Conservation (phyloP, 2,113 vertebrate species). For the Nesoenas mayeri region DNA sequence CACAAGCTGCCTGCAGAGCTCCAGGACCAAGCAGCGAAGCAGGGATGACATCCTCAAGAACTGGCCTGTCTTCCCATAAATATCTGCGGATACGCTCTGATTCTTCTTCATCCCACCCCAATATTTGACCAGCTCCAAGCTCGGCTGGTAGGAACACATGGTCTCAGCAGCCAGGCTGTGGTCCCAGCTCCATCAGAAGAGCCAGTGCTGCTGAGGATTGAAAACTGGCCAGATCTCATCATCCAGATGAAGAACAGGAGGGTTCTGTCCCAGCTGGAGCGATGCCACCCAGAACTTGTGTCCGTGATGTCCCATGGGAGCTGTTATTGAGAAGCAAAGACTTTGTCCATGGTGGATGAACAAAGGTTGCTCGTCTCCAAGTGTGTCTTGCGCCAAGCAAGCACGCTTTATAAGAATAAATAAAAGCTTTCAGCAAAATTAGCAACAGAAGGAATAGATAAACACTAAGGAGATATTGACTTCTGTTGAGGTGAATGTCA, state of each 20-base stretch:
- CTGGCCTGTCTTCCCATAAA: not conserved
- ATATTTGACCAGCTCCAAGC: not conserved
- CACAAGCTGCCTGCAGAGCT: not conserved
- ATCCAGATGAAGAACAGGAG: accelerated
- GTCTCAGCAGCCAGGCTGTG: not conserved
- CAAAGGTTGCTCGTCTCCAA: not conserved
- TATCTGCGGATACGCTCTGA: not conserved
- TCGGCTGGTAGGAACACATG: accelerated
- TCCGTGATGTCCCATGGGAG: accelerated
- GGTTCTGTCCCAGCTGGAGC: accelerated
- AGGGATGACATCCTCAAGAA: not conserved
- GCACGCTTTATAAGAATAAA: not conserved
- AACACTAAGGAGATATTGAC: constrained; percentile 71
- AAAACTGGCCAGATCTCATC: no score
- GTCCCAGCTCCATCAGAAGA: not conserved
- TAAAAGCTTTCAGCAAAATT: constrained; percentile 64
- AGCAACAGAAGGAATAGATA: constrained; percentile 61
- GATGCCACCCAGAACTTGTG: not conserved
- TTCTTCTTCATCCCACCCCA: not conserved
- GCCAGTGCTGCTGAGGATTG: accelerated
- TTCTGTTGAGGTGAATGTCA: constrained; percentile 66
- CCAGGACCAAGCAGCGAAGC: not conserved
- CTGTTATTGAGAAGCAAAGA: not conserved
- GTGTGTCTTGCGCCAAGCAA: accelerated
- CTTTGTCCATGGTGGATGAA: accelerated